Conservation (phyloP, 1,140 invertebrate genomes). For the Eubasilissa regina region DNA sequence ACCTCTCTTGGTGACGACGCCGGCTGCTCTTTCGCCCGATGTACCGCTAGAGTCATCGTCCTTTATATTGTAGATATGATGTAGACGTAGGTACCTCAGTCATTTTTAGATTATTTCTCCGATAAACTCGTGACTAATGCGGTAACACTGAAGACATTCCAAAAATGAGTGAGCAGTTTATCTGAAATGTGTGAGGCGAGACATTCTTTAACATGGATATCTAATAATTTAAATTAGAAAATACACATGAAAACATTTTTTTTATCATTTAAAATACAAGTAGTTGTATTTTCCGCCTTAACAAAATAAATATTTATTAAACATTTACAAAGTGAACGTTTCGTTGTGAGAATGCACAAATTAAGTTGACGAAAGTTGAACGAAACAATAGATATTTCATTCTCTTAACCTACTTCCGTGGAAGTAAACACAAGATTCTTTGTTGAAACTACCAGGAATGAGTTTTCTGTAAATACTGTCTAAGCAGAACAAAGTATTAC, state of each 20-base stretch:
- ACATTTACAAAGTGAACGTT: slow-evolving; percentile 8
- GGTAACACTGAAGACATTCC: background rate
- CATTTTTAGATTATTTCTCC: background rate
- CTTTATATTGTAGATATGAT: background rate
- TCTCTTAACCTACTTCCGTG: slow-evolving; percentile 33
- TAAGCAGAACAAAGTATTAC: background rate
- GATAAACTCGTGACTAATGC: background rate
- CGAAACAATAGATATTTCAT: slow-evolving; percentile 29
- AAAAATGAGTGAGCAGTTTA: too few species aligned
- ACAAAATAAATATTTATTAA: slow-evolving; percentile 6
- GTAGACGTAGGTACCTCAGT: background rate
- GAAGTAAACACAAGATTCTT: slow-evolving; percentile 19
- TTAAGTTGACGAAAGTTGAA: slow-evolving; percentile 16
- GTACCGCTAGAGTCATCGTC: slow-evolving; percentile 32
- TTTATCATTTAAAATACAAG: too few species aligned
- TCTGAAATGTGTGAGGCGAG: too few species aligned
- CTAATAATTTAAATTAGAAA: too few species aligned
- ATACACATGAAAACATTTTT: too few species aligned
- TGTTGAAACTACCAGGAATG: background rate
- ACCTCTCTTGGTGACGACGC: slow-evolving; percentile 8
- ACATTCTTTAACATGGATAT: too few species aligned
- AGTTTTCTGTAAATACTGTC: background rate
- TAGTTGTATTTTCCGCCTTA: too few species aligned
- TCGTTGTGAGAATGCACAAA: slow-evolving; percentile 32
- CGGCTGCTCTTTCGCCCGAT: background rate